Percentiles rank a stretch among this genome's conserved stretches.
phyloP scores from a whole-genome alignment of 2,797 vertebrate genomes.

The Ficedula albicollis region DNA sequence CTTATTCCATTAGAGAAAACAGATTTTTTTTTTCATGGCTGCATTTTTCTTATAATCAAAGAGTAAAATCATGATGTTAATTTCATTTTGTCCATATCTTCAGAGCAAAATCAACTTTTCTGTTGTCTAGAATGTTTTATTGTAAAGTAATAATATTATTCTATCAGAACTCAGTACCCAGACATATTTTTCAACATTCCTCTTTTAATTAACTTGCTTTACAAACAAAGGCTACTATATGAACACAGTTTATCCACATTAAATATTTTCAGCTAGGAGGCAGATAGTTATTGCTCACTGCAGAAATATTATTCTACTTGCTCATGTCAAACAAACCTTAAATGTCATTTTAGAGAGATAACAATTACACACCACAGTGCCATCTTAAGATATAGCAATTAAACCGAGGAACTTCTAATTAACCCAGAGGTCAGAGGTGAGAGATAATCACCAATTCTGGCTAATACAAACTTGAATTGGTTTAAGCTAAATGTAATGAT shows the following conservation, averaged over 20 bases:
- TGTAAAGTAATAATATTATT: slow-evolving; percentile 65
- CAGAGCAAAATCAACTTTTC: slow-evolving; percentile 13
- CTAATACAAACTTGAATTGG: slow-evolving; percentile 59
- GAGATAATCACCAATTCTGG: slow-evolving; percentile 48
- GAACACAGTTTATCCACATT: slow-evolving; percentile 69
- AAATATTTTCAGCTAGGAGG: slow-evolving; percentile 69
- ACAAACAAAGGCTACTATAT: slow-evolving; percentile 72
- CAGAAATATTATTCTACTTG: slow-evolving; percentile 69
- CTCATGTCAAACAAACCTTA: slow-evolving; percentile 78
- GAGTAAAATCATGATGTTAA: background rate
- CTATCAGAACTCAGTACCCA: slow-evolving; percentile 59
- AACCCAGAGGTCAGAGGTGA: slow-evolving; percentile 72
- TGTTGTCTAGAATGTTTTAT: slow-evolving; percentile 38
- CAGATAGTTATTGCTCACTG: slow-evolving; percentile 75
- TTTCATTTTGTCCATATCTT: slow-evolving; percentile 31
- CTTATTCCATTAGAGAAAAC: slow-evolving; percentile 8
- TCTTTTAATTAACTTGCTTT: slow-evolving; percentile 76
- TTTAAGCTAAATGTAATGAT: slow-evolving; percentile 57
- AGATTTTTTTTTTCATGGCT: background rate
- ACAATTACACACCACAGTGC: slow-evolving; percentile 60
- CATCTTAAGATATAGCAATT: slow-evolving; percentile 69
- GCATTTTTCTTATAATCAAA: background rate
- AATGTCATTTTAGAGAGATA: slow-evolving; percentile 72
- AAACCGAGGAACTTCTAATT: slow-evolving; percentile 71
- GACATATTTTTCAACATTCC: slow-evolving; percentile 70